phyloP scores from a whole-genome alignment of 2,797 vertebrate species.

The Hirundo rustica region DNA sequence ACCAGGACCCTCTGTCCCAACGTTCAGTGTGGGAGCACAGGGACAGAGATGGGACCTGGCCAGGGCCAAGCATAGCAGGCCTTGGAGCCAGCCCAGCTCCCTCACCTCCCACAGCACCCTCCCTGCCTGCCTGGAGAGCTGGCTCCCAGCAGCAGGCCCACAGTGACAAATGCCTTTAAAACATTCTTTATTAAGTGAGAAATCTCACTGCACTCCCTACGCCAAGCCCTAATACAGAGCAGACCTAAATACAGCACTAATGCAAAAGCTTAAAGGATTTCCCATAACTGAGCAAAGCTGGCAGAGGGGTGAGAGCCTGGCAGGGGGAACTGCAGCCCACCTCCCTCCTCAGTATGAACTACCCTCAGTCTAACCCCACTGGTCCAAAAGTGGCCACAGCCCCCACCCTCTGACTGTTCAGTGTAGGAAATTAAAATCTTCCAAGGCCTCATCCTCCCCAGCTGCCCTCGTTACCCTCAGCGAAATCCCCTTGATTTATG shows the following conservation, averaged over 20 bases:
- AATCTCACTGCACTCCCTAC: background rate
- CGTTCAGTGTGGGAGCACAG: background rate
- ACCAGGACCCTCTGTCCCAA: background rate
- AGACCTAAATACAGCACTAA: conserved; percentile 50
- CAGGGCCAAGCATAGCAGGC: background rate
- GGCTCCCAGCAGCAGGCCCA: accelerated
- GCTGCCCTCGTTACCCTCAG: background rate
- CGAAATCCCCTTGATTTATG: background rate
- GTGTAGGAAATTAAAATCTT: background rate
- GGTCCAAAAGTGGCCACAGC: background rate
- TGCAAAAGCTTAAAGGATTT: conserved; percentile 58
- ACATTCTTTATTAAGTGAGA: conserved; percentile 3
- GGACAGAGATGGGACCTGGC: background rate
- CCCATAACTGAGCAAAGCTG: conserved; percentile 36
- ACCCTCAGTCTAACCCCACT: background rate
- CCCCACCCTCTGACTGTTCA: accelerated
- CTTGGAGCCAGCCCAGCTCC: background rate
- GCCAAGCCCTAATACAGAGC: conserved; percentile 21
- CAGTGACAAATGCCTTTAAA: background rate
- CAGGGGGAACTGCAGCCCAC: background rate
- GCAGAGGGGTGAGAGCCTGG: background rate
- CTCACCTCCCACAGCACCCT: background rate
- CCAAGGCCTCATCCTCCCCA: background rate
- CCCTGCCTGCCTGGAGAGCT: background rate
- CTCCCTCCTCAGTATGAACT: background rate